Base-by-base conservation (phyloP, 2,797 vertebrate species). In the Enteromius radiatus region DNA sequence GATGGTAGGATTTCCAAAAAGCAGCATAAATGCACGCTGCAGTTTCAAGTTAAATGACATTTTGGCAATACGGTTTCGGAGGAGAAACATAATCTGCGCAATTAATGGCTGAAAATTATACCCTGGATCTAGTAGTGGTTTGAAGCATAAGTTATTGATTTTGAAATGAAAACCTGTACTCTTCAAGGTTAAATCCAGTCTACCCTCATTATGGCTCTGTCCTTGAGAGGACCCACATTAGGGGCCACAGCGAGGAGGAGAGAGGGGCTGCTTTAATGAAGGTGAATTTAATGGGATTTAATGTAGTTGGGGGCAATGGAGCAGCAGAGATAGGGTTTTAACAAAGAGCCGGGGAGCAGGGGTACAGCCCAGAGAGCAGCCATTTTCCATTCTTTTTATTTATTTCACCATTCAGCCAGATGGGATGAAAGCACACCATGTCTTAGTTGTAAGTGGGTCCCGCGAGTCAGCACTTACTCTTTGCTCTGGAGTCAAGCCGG, bases 221-320 rank as follows among this genome's bases (percentile, higher is more conserved):
- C 94, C 95, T 95, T 95, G 93, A 95, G 94, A 95, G 94, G 94
- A 93, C 93, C 84, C 83, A 85, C 92, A 90, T 92, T 91, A 91
- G 92, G 81, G 91, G 91, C 92, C 91, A 89, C 90, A 87, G 92
- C 88, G 79, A 93, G 91, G 89, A 92, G 91, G 81, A 90, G 87
- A 92, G 92, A 94, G 91, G 91, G 92, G 92, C 93, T 93, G 93
- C 93, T 96, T 96, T 96, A 95, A 96, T 96, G 95, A 96, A 95
- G 94, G 94, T 94, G 95, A 96, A 94, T 95, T 95, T 96, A 96
- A 96, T 95, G 93, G 95, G 95, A 95, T 96, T 95, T 96, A 95
- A 95, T 95, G 94, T 95, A 93, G 94, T 94, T 95, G 90, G 93
- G 94, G 94, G 95, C 95, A 93, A 95, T 92, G 91, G 94, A 94